phyloP scores from a whole-genome alignment of 2,113 vertebrate genomes.

The Erythrocebus patas region DNA sequence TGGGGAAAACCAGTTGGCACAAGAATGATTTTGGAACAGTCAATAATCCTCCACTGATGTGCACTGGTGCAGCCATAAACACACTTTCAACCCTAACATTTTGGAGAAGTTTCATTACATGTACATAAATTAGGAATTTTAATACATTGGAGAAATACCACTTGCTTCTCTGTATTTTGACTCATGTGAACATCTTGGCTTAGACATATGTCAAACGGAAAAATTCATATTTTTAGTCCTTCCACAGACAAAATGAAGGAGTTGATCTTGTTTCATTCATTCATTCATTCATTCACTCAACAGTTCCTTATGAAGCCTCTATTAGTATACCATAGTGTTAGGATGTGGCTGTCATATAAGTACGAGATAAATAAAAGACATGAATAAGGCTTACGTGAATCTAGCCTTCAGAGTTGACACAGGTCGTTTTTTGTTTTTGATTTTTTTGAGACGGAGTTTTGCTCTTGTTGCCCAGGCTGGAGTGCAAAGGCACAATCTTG shows the following conservation, averaged over 20 bases:
- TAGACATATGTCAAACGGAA: not conserved
- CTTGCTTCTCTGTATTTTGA: not conserved
- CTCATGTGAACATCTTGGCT: not conserved
- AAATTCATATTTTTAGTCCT: not conserved
- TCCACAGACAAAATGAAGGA: not conserved
- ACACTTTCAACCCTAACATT: not conserved
- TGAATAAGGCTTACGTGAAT: not conserved
- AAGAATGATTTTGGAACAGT: not conserved
- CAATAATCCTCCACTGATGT: not conserved
- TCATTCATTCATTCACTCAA: not conserved
- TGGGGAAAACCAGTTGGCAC: not conserved
- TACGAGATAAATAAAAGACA: not conserved
- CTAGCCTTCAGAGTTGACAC: not conserved
- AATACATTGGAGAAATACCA: not conserved
- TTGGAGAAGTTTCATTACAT: not conserved
- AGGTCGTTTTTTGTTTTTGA: no score
- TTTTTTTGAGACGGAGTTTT: no score
- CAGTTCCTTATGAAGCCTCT: not conserved
- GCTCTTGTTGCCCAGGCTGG: no score
- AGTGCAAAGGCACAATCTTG: no score
- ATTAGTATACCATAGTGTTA: not conserved
- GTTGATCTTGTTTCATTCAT: not conserved
- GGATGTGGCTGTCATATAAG: not conserved
- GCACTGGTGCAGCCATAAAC: not conserved
- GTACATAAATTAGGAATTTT: not conserved